Evolutionary conservation across 37 sponge, comb jelly and placozoan species (phyloP), one percentile per base, ranked within the genome.

Genomic region (Diacarnus erythraeanus): DNA sequence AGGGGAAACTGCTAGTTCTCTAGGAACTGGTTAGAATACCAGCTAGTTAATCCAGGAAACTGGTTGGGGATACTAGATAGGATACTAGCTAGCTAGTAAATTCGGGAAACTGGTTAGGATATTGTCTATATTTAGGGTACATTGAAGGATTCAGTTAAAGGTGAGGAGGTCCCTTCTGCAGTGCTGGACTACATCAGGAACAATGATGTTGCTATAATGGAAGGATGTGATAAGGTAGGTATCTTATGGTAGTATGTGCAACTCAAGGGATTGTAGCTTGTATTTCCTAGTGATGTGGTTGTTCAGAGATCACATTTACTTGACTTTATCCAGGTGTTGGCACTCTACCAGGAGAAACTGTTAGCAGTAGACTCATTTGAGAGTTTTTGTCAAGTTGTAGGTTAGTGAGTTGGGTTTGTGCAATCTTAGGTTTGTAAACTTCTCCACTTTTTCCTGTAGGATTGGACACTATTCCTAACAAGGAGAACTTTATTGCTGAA

Each of bases 151-250:
- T 9, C 71, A 4, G 42, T 33, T 25, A 41, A 40, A 41, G 64
- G 64, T 27, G 64, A n/a, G 15, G 88, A 82, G 1, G 31, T 88
- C 8, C 72, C 80, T n/a, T 58, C 69, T 20, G 72, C 86, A 30
- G 47, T 89, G 2, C 84, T 94, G 69, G 92, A 94, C 27, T 88
- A 80, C 70, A 81, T 94, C 38, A 71, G 92, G 44, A 76, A 80
- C 61, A 91, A 91, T 70, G 88, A 92, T 31, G 57, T 47, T 8
- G 64, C 80, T 41, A 34, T 87, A 18, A 35, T 67, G 20, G 87
- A 83, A 29, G 79, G 54, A 6, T 91, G 89, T 82, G 95, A 94
- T 56, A 94, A 94, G 89, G 95, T 92, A 57, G 34, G 36, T n/a
- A n/a, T n/a, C n/a, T n/a, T n/a, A n/a, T n/a, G n/a, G n/a, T n/a